Evolutionary conservation across 92 coral and sea anemone genomes (phyloP).

Genomic region (Ricordea florida): DNA sequence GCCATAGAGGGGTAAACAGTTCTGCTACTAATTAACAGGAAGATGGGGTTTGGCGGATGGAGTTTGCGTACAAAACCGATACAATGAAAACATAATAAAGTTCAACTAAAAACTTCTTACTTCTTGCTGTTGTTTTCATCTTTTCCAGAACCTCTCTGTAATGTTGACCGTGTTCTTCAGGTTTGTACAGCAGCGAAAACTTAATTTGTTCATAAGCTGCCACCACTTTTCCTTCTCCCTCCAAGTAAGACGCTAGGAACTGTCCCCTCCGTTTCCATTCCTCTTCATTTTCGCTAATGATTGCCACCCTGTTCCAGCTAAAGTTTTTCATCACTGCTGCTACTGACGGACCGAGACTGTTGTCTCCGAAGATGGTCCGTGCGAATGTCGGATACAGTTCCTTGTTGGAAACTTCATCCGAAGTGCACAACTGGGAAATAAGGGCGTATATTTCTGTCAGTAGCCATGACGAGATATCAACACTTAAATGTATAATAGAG

Average conservation of each 20-base stretch:
- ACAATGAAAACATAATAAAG: background rate
- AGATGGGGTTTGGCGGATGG: too few species aligned
- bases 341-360: constrained; percentile 80
- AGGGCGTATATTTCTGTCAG: background rate
- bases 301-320: constrained; percentile 76
- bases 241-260: constrained; percentile 55
- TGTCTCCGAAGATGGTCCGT: constrained; percentile 87
- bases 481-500: too few species aligned
- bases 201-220: constrained; percentile 47
- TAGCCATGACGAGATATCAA: too few species aligned
- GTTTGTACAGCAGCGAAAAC: constrained; percentile 16
- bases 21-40: too few species aligned
- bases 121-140: constrained; percentile 63
- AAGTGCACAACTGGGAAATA: constrained; percentile 73
- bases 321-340: constrained; percentile 68
- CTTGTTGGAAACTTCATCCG: constrained; percentile 79
- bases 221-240: constrained; percentile 57
- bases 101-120: constrained; percentile 55
- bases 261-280: constrained; percentile 64
- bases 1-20: too few species aligned
- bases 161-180: background rate
- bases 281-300: constrained; percentile 67
- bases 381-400: constrained; percentile 87
- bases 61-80: too few species aligned
- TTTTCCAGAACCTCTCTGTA: constrained; percentile 48